Conservation (phyloP, 2,888 invertebrate genomes). For the Plutella xylostella region DNA sequence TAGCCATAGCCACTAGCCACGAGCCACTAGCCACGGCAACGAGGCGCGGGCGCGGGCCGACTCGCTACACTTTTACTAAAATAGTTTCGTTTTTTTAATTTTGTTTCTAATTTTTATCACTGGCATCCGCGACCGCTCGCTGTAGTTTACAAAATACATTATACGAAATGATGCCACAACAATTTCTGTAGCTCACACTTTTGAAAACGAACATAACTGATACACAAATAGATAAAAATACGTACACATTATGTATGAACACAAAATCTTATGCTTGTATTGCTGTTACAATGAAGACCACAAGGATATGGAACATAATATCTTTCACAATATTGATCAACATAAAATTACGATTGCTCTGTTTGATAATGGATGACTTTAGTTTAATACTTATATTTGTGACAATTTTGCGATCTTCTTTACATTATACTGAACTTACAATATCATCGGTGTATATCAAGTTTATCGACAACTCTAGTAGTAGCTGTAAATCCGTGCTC, state of each 20-base stretch:
- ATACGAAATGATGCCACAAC: conserved; percentile 49
- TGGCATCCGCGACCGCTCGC: conserved; percentile 61
- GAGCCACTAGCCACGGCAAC: conserved; percentile 17
- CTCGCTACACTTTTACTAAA: conserved; percentile 47
- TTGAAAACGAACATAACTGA: conserved; percentile 33
- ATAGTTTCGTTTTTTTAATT: conserved; percentile 63
- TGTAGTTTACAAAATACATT: conserved; percentile 61
- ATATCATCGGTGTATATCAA: conserved; percentile 54
- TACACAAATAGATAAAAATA: conserved; percentile 39
- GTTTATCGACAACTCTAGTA: conserved; percentile 57
- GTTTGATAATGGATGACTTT: conserved; percentile 20
- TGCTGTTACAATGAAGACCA: conserved; percentile 67
- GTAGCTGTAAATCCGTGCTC: conserved; percentile 67
- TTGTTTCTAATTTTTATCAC: conserved; percentile 64
- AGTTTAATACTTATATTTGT: conserved; percentile 7
- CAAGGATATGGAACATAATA: conserved; percentile 63
- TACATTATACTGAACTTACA: conserved; percentile 2
- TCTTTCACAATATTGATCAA: conserved; percentile 34
- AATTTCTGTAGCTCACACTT: conserved; percentile 37
- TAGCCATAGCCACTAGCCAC: not conserved
- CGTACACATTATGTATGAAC: conserved; percentile 11
- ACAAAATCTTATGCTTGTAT: conserved; percentile 28
- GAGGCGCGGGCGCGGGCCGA: conserved; percentile 27
- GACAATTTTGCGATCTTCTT: conserved; percentile 2
- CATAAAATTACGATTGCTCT: conserved; percentile 50